Conservation (phyloP, 1,140 invertebrate species). For the Pseudomyrmex gracilis region DNA sequence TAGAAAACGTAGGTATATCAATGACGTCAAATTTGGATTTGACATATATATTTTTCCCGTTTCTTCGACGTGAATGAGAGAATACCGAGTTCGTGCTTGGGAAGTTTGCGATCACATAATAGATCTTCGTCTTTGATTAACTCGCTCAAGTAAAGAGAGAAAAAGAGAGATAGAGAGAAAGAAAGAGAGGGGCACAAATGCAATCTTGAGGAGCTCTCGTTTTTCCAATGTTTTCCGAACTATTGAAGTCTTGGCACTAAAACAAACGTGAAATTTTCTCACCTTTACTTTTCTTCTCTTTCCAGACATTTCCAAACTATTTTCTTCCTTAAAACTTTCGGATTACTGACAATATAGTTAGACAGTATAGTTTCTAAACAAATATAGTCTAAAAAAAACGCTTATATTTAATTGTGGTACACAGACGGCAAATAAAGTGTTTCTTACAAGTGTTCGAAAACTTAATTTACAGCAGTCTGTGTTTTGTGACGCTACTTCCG, state of each 20-base stretch:
- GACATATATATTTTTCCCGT: background rate
- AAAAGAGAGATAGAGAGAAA: background rate
- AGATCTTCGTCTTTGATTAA: conserved; percentile 26
- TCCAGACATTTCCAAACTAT: too few relatives aligned
- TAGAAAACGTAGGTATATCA: conserved; percentile 27
- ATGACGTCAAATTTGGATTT: conserved; percentile 39
- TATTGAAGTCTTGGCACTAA: background rate
- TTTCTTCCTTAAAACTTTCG: too few relatives aligned
- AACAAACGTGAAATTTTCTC: background rate
- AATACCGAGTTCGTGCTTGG: background rate
- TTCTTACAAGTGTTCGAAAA: background rate
- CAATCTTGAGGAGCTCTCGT: background rate
- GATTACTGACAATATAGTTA: too few relatives aligned
- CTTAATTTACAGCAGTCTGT: background rate
- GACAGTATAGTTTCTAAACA: too few relatives aligned
- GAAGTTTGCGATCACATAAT: background rate
- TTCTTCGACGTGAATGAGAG: background rate
- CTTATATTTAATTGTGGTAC: too few relatives aligned
- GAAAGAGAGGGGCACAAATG: conserved; percentile 1
- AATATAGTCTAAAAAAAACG: too few relatives aligned
- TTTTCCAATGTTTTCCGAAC: background rate
- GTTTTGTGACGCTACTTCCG: conserved; percentile 47
- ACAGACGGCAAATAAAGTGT: too few relatives aligned
- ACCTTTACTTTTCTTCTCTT: background rate
- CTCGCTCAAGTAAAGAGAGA: background rate